Conservation (phyloP, 2,797 vertebrate species). For the Alosa sapidissima region DNA sequence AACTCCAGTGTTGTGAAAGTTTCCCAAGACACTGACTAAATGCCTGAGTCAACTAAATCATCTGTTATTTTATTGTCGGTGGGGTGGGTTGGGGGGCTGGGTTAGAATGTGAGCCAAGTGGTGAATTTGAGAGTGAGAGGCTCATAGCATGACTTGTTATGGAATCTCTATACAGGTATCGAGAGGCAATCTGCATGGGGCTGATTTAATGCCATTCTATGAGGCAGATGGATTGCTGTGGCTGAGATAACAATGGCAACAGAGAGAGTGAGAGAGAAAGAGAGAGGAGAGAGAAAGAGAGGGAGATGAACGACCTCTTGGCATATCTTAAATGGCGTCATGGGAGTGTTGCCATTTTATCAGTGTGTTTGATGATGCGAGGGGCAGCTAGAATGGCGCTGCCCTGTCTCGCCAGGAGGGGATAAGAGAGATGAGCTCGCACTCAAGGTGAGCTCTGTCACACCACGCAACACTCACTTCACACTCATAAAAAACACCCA, state of each 20-base stretch:
- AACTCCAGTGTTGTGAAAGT: not conserved
- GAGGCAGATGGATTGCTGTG: slow-evolving; percentile 21
- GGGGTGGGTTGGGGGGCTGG: not conserved
- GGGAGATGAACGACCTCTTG: slow-evolving; percentile 35
- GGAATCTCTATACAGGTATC: not conserved
- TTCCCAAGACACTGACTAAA: not conserved
- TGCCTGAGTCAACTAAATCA: not conserved
- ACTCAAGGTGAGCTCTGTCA: slow-evolving; percentile 24
- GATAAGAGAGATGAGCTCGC: slow-evolving; percentile 35
- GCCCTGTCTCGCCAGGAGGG: slow-evolving; percentile 38
- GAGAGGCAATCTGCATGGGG: not conserved
- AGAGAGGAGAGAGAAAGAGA: slow-evolving; percentile 2
- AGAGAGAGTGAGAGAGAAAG: slow-evolving; percentile 11
- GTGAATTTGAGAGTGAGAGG: not conserved
- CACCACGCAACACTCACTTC: slow-evolving; percentile 25
- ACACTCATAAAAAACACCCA: not conserved
- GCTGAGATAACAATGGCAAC: slow-evolving; percentile 17
- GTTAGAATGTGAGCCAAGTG: not conserved
- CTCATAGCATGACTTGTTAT: not conserved
- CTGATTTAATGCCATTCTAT: not conserved
- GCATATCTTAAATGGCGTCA: slow-evolving; percentile 48
- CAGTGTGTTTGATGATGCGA: slow-evolving; percentile 52
- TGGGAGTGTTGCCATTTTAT: slow-evolving; percentile 41
- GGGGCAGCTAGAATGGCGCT: slow-evolving; percentile 51
- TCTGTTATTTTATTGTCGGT: not conserved